Conservation (phyloP, 2,888 invertebrate genomes). For the Tinea trinotella region DNA sequence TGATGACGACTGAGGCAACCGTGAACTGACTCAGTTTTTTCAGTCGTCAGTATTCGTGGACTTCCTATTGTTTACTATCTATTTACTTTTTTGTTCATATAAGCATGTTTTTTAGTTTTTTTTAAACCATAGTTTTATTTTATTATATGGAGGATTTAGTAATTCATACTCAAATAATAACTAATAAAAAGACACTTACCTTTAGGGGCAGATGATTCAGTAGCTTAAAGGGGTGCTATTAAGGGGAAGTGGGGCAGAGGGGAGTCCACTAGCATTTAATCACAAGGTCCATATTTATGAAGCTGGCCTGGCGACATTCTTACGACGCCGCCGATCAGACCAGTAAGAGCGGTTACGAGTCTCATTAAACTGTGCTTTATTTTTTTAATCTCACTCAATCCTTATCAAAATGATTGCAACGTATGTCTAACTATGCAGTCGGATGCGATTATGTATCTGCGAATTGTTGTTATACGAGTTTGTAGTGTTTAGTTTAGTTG, state of each 20-base stretch:
- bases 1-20: too few relatives aligned
- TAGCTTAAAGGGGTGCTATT: slow-evolving; percentile 33
- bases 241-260: slow-evolving; percentile 19
- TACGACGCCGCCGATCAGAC: slow-evolving; percentile 30
- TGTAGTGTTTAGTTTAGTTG: too few relatives aligned
- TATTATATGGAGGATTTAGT: too few relatives aligned
- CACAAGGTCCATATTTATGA: slow-evolving; percentile 63
- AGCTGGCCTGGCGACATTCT: slow-evolving; percentile 54
- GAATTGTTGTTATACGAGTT: too few relatives aligned
- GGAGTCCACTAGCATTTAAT: slow-evolving; percentile 37
- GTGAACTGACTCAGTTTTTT: too few relatives aligned
- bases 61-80: too few relatives aligned
- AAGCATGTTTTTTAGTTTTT: too few relatives aligned
- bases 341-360: slow-evolving; percentile 11
- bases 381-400: slow-evolving; percentile 15
- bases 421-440: neutral
- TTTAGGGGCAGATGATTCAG: slow-evolving; percentile 29
- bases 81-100: too few relatives aligned
- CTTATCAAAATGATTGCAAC: slow-evolving; percentile 9
- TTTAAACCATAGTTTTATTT: too few relatives aligned
- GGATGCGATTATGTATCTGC: neutral
- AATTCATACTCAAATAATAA: too few relatives aligned
- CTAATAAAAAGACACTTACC: slow-evolving; percentile 19
- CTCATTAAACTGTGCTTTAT: slow-evolving; percentile 13
- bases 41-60: too few relatives aligned